Evolutionary conservation across 2,113 vertebrate species (phyloP).

Genomic region (Notothenia rossii): DNA sequence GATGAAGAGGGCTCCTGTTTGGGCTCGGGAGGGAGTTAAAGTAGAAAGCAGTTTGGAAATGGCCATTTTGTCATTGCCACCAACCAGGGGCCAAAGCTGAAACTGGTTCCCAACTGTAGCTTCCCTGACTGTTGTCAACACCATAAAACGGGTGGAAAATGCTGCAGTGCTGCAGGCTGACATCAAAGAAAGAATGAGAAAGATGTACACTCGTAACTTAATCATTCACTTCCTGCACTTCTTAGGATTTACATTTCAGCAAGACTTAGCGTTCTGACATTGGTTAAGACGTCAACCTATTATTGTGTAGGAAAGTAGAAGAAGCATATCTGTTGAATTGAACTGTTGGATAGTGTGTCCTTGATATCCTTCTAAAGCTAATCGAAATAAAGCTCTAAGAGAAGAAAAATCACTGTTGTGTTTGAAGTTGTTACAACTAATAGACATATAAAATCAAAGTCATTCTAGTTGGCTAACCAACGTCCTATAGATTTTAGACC

Average conservation of each 20-base stretch:
- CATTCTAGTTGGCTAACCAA: constrained; percentile 11
- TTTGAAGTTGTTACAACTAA: too few species aligned
- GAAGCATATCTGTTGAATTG: background rate
- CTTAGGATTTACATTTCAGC: background rate
- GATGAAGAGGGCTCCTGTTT: constrained; percentile 20
- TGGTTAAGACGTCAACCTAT: background rate
- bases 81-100: background rate
- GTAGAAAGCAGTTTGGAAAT: background rate
- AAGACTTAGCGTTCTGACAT: background rate
- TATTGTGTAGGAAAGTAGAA: background rate
- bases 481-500: background rate
- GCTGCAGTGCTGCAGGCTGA: too few species aligned
- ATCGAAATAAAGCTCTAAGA: too few species aligned
- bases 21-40: background rate
- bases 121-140: too few species aligned
- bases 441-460: background rate
- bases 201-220: background rate
- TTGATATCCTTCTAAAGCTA: too few species aligned
- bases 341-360: too few species aligned
- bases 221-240: background rate
- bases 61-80: background rate
- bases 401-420: too few species aligned
- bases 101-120: background rate
- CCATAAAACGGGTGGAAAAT: constrained; percentile 4
- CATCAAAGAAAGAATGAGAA: background rate